Conservation (phyloP, 2,797 vertebrate species). For the Argentina silus region DNA sequence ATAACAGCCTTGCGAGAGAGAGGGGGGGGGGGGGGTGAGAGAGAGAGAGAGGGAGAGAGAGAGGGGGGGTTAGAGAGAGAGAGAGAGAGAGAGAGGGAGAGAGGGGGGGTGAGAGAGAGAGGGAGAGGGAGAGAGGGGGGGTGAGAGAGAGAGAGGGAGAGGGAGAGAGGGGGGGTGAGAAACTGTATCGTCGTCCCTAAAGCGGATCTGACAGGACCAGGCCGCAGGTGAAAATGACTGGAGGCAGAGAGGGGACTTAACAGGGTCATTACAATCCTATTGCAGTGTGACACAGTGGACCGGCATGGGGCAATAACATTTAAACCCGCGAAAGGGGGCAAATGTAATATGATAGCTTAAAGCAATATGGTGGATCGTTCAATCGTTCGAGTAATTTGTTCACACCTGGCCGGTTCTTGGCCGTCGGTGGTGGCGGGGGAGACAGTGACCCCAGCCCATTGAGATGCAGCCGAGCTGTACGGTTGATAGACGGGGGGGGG, state of each 20-base stretch:
- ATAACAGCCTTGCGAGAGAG: background rate
- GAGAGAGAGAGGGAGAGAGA: background rate
- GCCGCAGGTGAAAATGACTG: constrained; percentile 56
- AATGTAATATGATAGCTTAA: too few species aligned
- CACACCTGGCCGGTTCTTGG: too few species aligned
- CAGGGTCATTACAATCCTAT: constrained; percentile 63
- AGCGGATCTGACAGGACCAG: constrained; percentile 45
- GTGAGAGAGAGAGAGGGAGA: background rate
- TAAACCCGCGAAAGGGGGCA: constrained; percentile 12
- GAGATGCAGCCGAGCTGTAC: too few species aligned
- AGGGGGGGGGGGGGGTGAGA: background rate
- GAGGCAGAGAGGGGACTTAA: constrained; percentile 23
- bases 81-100: background rate
- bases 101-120: background rate
- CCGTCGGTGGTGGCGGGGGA: too few species aligned
- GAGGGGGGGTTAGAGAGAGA: background rate
- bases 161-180: background rate
- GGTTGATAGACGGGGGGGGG: background rate
- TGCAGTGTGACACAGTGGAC: constrained; percentile 20
- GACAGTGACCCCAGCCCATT: background rate
- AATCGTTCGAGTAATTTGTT: too few species aligned
- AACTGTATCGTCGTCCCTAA: constrained; percentile 16
- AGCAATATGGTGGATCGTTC: too few species aligned
- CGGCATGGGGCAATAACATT: constrained; percentile 34
- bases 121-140: background rate